A percentile compares a stretch with the other conserved stretches of the same genome.
These are phyloP conservation scores for Periphyllus acericola DNA, from an alignment of 2,888 invertebrate genomes.

Conservation along the genomic window DNA sequence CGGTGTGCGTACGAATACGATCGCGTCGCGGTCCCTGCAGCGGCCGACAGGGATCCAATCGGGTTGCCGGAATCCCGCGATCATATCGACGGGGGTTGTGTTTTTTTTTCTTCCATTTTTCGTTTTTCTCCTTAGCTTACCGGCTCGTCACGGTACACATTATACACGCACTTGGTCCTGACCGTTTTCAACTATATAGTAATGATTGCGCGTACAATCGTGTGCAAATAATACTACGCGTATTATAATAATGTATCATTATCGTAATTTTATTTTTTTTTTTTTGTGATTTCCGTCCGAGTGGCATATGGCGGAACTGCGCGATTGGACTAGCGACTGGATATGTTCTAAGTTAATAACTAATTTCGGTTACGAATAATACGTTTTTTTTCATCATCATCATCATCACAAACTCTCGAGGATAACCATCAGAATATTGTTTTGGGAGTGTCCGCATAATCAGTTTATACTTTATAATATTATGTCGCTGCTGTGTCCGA, in stretches of 20 bases:
- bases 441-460: conserved; percentile 31
- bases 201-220: no score
- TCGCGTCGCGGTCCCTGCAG: background rate
- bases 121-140: no score
- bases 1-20: background rate
- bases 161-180: no score
- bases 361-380: background rate
- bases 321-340: no score
- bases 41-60: background rate
- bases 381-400: background rate
- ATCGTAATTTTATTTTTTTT: background rate
- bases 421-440: conserved; percentile 20
- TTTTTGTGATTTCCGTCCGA: background rate
- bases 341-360: background rate
- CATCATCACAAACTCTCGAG: background rate
- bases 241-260: background rate
- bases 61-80: background rate
- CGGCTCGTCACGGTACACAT: no score
- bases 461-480: conserved; percentile 17
- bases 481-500: background rate
- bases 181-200: no score
- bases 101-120: background rate
- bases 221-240: background rate
- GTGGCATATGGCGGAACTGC: background rate
- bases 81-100: background rate